phyloP scores from a whole-genome alignment of 2,113 vertebrate genomes.

The Gopherus flavomarginatus region DNA sequence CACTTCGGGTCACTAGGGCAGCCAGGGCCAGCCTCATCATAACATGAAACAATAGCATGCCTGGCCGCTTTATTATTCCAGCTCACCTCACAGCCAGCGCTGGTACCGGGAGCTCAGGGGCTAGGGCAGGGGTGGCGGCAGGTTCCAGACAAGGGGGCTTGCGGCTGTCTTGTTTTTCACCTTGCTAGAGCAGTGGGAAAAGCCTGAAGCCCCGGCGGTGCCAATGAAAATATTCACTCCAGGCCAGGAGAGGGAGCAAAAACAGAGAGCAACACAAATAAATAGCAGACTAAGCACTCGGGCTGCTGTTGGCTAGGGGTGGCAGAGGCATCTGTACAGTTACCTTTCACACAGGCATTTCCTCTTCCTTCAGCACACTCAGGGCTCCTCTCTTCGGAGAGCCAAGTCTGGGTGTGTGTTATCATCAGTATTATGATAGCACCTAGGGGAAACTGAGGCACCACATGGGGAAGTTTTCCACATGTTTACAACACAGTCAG shows the following conservation, averaged over 20 bases:
- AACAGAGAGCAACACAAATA: neutral
- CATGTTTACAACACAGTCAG: neutral
- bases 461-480: too few species aligned
- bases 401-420: neutral
- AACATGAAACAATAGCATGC: conserved; percentile 79
- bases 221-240: conserved; percentile 78
- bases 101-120: neutral
- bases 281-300: neutral
- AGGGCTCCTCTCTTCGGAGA: neutral
- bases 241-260: conserved; percentile 37
- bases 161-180: conserved; percentile 74
- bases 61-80: conserved; percentile 2
- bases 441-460: neutral
- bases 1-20: neutral
- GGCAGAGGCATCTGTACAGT: neutral
- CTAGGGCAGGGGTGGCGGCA: neutral
- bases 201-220: conserved; percentile 12
- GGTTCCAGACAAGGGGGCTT: neutral
- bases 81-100: neutral
- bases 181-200: conserved; percentile 39
- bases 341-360: conserved; percentile 34
- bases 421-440: neutral
- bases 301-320: rapidly evolving
- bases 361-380: neutral
- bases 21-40: conserved; percentile 68